A percentile compares a stretch with the other conserved stretches of the same genome.
These are phyloP conservation scores for Beaufortia kweichowensis DNA, from an alignment of 2,113 vertebrate species.

Conservation along the genomic window DNA sequence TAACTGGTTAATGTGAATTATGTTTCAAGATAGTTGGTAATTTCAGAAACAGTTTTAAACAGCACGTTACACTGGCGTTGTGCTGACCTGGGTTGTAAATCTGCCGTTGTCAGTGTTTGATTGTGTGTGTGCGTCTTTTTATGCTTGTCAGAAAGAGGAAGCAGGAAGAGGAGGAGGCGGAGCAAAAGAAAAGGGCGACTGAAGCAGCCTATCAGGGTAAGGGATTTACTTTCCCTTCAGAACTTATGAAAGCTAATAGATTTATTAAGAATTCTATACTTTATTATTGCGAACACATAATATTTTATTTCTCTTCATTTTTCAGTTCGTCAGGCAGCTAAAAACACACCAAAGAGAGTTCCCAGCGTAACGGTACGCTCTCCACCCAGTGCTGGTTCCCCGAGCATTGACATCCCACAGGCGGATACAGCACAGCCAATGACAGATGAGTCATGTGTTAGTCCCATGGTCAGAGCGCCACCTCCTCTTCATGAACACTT, in stretches of 20 bases:
- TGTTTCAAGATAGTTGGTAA: too few species aligned
- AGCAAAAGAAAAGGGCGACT: conserved; percentile 93
- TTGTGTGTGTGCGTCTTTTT: conserved; percentile 19
- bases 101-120: neutral
- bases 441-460: conserved; percentile 79
- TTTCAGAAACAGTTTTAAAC: too few species aligned
- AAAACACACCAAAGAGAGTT: conserved; percentile 89
- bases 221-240: neutral
- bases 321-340: conserved; percentile 90
- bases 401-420: conserved; percentile 81
- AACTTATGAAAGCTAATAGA: neutral
- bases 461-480: conserved; percentile 64
- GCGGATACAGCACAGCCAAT: conserved; percentile 76
- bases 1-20: too few species aligned
- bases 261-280: too few species aligned
- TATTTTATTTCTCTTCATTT: neutral
- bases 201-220: conserved; percentile 94
- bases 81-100: neutral
- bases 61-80: neutral
- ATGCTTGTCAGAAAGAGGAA: conserved; percentile 87
- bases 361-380: conserved; percentile 90
- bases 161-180: conserved; percentile 94
- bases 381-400: conserved; percentile 85
- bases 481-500: too few species aligned
- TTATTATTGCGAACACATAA: neutral